Evolutionary conservation across 1,140 invertebrate species (phyloP).

Genomic region (Zaprionus davidi): DNA sequence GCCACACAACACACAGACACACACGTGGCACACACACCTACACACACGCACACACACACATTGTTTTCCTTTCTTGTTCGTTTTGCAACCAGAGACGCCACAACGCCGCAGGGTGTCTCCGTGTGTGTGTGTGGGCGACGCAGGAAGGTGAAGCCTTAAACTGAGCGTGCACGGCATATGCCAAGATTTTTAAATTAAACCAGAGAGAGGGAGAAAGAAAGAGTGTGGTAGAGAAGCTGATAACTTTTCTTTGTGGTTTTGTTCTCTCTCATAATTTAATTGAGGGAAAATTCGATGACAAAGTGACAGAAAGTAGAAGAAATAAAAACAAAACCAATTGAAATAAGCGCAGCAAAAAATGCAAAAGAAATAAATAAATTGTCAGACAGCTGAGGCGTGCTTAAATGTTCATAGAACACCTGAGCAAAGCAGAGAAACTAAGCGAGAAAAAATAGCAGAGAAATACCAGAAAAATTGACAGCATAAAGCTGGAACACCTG

Average conservation of each 20-base stretch:
- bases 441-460: not conserved
- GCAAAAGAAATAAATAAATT: constrained; percentile 3
- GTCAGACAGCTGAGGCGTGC: not conserved
- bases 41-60: constrained; percentile 4
- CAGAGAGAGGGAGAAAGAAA: not conserved
- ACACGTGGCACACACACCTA: constrained; percentile 15
- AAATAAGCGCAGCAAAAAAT: constrained; percentile 4
- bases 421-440: not conserved
- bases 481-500: not conserved
- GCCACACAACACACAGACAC: constrained; percentile 3
- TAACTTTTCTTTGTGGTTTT: constrained; percentile 20
- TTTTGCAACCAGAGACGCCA: constrained; percentile 50
- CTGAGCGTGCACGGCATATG: constrained; percentile 51
- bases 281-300: not conserved
- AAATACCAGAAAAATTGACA: not conserved
- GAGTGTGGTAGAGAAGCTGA: not conserved
- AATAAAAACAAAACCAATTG: not conserved
- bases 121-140: constrained; percentile 25
- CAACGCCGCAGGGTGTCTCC: constrained; percentile 51
- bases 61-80: constrained; percentile 4
- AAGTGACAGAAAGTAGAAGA: not conserved
- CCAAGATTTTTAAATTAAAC: constrained; percentile 63
- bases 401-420: not conserved
- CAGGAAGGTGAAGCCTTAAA: constrained; percentile 69
- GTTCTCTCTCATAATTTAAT: constrained; percentile 7